Base-by-base conservation (phyloP, 1,140 invertebrate species). In the Penaeus vannamei region DNA sequence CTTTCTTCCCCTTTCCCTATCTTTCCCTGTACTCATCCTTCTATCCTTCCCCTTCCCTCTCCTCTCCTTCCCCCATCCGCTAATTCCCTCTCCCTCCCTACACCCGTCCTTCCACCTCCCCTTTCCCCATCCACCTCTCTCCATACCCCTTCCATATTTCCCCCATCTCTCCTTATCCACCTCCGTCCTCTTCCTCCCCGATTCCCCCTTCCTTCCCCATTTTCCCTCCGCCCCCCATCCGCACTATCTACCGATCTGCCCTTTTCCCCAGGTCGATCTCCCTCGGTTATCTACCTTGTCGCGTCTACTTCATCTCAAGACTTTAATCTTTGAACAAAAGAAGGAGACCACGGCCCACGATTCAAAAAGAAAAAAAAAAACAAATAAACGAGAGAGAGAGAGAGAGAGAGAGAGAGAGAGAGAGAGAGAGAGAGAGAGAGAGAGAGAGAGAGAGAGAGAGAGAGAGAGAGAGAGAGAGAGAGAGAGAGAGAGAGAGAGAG, bases 391-490 rank as follows among this genome's bases (percentile, higher is more conserved):
- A 10, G 32, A 82, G 42, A 82, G 42, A 20, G 22, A 10, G 42
- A 10, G 80, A 29, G 5, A 29, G 77, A 29, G 22, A 29, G 77
- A 80, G 77, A 29, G 77, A 80, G 22, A 29, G 77, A 80, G 77
- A 29, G 77, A 23, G 61, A 42, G 61, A 66, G 64, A 32, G 83
- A 69, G 83, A 36, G 12, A 36, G 53, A 20, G 26, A n/a, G 26
- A 32, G 64, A 69, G 32, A 36, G 59, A 69, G 84, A 85, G 66
- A 69, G 42, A 29, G 64, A 66, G 46, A 83, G 46, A 83, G 81
- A 83, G 81, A 83, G 46, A 53, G 81, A 79, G 76, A 79, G 76
- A 79, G 76, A 79, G 76, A 79, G 76, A 79, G 76, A 79, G 76
- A 79, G 76, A 79, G 76, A 79, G 29, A 32, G 22, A 79, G 76